phyloP scores from a whole-genome alignment of 2,797 vertebrate genomes.

The Vespertilio murinus region DNA sequence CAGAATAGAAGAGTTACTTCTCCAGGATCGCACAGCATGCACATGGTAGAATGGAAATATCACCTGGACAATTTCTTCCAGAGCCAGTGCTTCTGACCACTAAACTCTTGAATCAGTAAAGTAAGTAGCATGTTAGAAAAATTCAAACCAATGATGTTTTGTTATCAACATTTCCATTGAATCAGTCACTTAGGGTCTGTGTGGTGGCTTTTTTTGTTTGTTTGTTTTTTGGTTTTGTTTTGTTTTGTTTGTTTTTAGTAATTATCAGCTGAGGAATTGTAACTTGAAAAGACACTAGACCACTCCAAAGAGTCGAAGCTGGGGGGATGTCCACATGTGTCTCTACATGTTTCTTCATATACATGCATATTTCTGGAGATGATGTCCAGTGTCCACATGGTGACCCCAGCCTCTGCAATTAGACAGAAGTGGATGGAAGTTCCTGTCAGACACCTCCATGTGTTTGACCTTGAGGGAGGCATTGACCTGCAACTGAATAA shows the following conservation, averaged over 20 bases:
- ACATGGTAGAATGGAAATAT: accelerated
- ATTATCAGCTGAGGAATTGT: neutral
- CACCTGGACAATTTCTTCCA: neutral
- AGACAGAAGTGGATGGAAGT: neutral
- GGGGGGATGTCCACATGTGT: accelerated
- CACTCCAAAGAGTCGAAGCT: accelerated
- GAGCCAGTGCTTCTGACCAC: neutral
- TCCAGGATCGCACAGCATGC: neutral
- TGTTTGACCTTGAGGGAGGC: neutral
- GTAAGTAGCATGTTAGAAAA: neutral
- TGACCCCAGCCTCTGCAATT: neutral
- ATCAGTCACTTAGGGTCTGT: neutral
- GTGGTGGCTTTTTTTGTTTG: neutral
- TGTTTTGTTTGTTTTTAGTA: neutral
- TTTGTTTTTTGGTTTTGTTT: neutral
- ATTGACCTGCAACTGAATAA: neutral
- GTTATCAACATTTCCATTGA: neutral
- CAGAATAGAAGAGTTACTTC: neutral
- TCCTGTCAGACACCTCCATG: neutral
- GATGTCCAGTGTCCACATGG: neutral
- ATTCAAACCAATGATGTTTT: neutral
- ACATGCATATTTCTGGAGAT: accelerated
- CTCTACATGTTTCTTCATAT: neutral
- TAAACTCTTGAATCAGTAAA: neutral
- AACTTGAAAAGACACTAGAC: neutral